Evolutionary conservation across 2,888 invertebrate genomes (phyloP), one percentile per base, ranked within the genome.

Genomic region (Drosophila nr. perissopoda): DNA sequence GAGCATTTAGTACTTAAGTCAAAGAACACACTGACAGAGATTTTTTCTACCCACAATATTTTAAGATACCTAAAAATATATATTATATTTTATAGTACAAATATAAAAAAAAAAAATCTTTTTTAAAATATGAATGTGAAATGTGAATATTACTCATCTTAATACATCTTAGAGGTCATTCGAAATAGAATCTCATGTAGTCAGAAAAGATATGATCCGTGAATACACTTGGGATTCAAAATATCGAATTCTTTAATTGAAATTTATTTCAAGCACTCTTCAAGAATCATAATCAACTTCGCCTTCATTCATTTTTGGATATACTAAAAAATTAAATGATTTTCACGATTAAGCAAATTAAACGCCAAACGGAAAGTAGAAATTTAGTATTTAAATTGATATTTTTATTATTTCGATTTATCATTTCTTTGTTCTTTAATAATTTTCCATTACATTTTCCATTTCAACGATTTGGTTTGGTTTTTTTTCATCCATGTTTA

Each of bases 321-420:
- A 45, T 4, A 4, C 16, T 45, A 2, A 8, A 8, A 16, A 25
- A 16, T 27, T 45, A 25, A 45, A 25, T 27, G 8, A 25, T 25
- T 25, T 45, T 8, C 8, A 8, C 1, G 16, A 25, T 27, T 25
- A 16, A 45, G 4, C 8, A 25, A 16, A 45, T 25, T 45, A 45
- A 25, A 45, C 25, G 45, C 45, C 25, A 45, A 36, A 27, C 18
- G 18, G 5, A n/a, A 38, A 13, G 11, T 13, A 56, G 2, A 57
- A 16, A 2, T 57, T 33, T 72, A 69, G 61, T 80, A 70, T 87
- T 84, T 87, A 71, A 87, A 75, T 60, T 80, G 78, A 78, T 89
- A 89, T 86, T 87, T 87, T 87, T 87, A 86, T 89, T 89, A 79
- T 85, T 76, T 76, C 72, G 75, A 83, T 87, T 74, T 72, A 76